Evolutionary conservation across 2,113 vertebrate species (phyloP), one percentile per base, ranked within the genome.

Genomic region (Macrotus californicus): DNA sequence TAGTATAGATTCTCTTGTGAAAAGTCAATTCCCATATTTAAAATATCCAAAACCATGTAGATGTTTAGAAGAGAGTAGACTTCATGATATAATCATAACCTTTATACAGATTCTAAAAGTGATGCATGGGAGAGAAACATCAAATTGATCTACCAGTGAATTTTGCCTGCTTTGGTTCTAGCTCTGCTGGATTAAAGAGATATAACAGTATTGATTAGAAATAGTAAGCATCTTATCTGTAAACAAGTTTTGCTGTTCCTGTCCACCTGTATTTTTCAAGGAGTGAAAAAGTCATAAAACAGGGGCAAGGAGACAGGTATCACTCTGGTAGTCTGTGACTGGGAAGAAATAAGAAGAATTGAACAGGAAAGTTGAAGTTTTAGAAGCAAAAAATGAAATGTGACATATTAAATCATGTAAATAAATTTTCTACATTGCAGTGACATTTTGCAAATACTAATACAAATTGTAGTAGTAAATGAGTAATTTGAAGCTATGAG

Each of bases 21-120:
- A 97, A 98, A 98, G 97, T 97, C 95, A 97, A 91, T 98, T 96
- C 79, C 88, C 41, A 91, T 94, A 93, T 97, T 98, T 97, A 98
- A 86, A 97, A 95, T 97, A 97, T 97, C 91, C 95, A 97, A 97
- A 98, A 97, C 89, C 89, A 96, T 94, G 77, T 94, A 97, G 77
- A 97, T 93, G 91, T 59, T 59, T 97, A 95, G 97, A 98, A 97
- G 94, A 97, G 69, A 97, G 91, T 93, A 50, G 95, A 95, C 95
- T 97, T 98, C 97, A 98, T 97, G 97, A 91, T 96, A 96, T 91
- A 97, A 97, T 93, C 89, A 92, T 95, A 96, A 98, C 94, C 94
- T 91, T 97, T 97, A 94, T 95, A 97, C 89, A 95, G 92, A 97
- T 96, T 98, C 89, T 95, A 87, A 97, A 98, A 94, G 84, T 96